Evolutionary conservation across 2,888 invertebrate genomes (phyloP), one percentile per base, ranked within the genome.

Genomic region (Drosophila subsilvestris): DNA sequence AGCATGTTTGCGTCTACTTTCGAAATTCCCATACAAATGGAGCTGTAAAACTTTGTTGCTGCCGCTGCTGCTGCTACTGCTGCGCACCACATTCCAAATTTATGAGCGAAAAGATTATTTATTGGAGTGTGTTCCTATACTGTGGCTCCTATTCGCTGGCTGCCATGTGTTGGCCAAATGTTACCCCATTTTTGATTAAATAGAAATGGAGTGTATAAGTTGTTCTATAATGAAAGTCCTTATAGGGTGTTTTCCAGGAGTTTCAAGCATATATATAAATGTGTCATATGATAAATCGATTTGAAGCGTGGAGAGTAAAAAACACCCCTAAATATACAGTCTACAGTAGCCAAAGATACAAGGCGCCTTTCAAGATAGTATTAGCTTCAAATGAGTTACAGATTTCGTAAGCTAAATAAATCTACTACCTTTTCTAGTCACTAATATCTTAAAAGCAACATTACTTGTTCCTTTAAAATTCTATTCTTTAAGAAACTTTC

Each of bases 91-190:
- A 76, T 86, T 76, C 73, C 48, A 79, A 88, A 88, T 89, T 89
- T 89, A 89, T 89, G 89, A 80, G 81, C 77, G 63, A 63, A 77
- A 80, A 86, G 80, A 88, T 86, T 78, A 89, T 88, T 89, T 89
- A 89, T 86, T 54, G 67, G 63, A 74, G 69, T 57, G 56, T 53
- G 43, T 20, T 37, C 32, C 32, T 37, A 37, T 37, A 37, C 32
- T 6, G 2, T 2, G 37, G n/a, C 18, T 29, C 10, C 22, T 17
- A 61, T 56, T 25, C 37, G 7, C 47, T 44, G 54, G 53, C 54
- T 62, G 57, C 61, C 73, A 43, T 54, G 51, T 57, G 56, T 44
- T 53, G 59, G 61, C 57, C 62, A 60, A 71, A 71, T 71, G 70
- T 54, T 70, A 53, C 62, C 70, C 63, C 69, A 61, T 20, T 70